phyloP scores from a whole-genome alignment of 2,797 vertebrate genomes.

The Peromyscus melanophrys region DNA sequence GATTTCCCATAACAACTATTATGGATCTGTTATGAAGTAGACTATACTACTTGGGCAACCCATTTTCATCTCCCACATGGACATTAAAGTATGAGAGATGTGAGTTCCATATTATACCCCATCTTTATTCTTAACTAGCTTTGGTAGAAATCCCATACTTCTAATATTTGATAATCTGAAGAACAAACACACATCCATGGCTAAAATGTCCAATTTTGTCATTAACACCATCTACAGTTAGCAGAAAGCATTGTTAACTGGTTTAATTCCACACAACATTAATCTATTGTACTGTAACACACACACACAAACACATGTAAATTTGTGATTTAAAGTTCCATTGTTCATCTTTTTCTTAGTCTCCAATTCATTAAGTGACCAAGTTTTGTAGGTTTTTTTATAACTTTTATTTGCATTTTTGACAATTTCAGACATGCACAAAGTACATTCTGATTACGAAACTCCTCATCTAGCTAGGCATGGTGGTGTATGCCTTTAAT shows the following conservation, averaged over 20 bases:
- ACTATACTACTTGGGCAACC: neutral
- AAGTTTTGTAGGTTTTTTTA: neutral
- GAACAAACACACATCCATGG: neutral
- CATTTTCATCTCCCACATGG: neutral
- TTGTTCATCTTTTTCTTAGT: neutral
- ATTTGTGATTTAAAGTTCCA: neutral
- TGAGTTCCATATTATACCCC: neutral
- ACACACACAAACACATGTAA: neutral
- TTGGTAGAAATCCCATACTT: neutral
- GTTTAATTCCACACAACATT: neutral
- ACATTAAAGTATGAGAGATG: neutral
- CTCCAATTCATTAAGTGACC: neutral
- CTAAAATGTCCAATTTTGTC: neutral
- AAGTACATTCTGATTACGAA: neutral
- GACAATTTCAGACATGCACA: neutral
- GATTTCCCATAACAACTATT: neutral
- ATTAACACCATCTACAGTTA: neutral
- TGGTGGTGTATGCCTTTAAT: neutral
- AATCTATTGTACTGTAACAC: neutral
- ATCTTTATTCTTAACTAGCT: neutral
- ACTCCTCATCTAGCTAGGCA: neutral
- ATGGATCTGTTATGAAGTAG: neutral
- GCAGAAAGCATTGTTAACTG: neutral
- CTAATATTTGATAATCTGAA: conserved; percentile 6
- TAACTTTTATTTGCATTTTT: neutral